Conservation (phyloP, 2,888 invertebrate species). For the Aspidiotus rigidus region DNA sequence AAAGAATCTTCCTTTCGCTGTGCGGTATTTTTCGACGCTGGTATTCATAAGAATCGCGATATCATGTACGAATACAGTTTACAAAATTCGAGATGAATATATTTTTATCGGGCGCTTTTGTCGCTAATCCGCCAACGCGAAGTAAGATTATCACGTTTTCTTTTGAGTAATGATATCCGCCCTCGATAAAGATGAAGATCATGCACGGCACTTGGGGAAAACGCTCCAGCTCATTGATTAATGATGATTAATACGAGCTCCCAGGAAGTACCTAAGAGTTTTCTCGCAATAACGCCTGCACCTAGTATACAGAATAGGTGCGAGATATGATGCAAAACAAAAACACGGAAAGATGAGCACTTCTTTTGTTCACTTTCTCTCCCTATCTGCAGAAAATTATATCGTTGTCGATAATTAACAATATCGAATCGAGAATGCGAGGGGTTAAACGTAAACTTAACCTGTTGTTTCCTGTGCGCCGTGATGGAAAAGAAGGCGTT, state of each 20-base stretch:
- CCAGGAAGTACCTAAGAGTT: too few relatives aligned
- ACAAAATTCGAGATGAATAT: too few relatives aligned
- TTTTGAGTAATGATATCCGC: background rate
- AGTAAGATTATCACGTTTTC: background rate
- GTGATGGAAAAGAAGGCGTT: conserved; percentile 11
- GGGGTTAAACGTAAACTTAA: conserved; percentile 26
- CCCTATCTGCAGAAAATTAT: background rate
- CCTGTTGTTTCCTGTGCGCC: conserved; percentile 28
- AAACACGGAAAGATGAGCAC: background rate
- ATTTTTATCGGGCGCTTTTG: background rate
- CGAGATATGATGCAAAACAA: background rate
- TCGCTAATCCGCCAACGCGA: background rate
- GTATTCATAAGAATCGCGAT: too few relatives aligned
- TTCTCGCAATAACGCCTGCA: background rate
- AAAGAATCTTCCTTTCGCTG: too few relatives aligned
- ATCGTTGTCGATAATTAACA: background rate
- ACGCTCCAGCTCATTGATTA: background rate
- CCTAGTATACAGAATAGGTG: background rate
- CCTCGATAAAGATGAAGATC: background rate
- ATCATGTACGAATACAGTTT: too few relatives aligned
- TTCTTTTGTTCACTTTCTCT: too few relatives aligned
- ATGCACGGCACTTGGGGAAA: background rate
- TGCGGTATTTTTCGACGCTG: too few relatives aligned
- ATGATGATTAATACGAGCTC: background rate
- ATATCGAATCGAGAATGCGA: background rate